Base-by-base conservation (phyloP, 2,888 invertebrate genomes). In the Macrophya alboannulata region DNA sequence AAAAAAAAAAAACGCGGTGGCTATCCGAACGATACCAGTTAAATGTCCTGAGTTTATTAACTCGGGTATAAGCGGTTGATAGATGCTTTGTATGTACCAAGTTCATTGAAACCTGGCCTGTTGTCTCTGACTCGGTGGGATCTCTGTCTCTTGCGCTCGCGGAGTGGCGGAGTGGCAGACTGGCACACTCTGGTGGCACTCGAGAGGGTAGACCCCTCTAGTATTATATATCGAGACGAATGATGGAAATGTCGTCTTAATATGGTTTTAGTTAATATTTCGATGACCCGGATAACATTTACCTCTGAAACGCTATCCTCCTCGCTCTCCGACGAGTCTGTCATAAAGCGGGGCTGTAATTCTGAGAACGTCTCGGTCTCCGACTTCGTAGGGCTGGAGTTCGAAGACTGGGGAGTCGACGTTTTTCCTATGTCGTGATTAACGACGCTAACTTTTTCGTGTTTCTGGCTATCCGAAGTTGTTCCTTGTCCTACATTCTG, bases 231-330 rank as follows among this genome's bases (percentile, higher is more conserved):
- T 65, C 15, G 45, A 62, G 25, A 62, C 62, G 62, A 37, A 77
- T 6, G 10, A 79, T 93, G 94, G 92, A 86, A 93, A 93, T 92
- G 92, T 91, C 92, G 92, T 92, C 93, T 92, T 91, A 25, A 62
- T 62, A 62, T 91, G 91, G 92, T 92, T 92, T 89, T 89, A 90
- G 88, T 89, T 87, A 88, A 88, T 81, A 85, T 77, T 31, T 77
- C 62, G 62, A 62, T 17, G 81, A 77, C 51, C 77, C 77, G 77
- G 77, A 55, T 68, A 15, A 37, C 15, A 93, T 95, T 96, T 96
- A 98, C 98, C 98, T 98, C 98, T 93, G 98, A 98, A 94, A 98
- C 98, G 95, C 98, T 98, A 94, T 98, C 98, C 95, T 98, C 98
- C 94, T 98, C 98, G 94, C 98, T 98, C 95, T 98, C 98, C 93